Percentiles rank a stretch among this genome's conserved stretches.
Evolutionary conservation across 2,888 invertebrate genomes (phyloP).

Genomic region (Sesia bembeciformis): DNA sequence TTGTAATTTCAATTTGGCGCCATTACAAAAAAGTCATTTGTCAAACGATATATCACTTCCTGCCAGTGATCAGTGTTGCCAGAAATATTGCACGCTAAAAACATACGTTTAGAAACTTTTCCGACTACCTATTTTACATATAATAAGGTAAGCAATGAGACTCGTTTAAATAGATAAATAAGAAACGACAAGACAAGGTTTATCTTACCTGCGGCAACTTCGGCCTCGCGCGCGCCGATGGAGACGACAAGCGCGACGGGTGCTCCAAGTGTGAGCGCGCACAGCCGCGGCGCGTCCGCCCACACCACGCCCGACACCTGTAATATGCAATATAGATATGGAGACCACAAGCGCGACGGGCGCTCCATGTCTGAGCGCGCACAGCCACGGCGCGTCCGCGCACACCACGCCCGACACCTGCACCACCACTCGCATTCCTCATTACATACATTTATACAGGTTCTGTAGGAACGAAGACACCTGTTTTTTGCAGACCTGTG

Average conservation of each 20-base stretch:
- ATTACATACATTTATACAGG: too few relatives aligned
- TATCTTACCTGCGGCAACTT: slow-evolving; percentile 52
- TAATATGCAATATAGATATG: slow-evolving; percentile 37
- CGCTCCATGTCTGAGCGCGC: slow-evolving; percentile 79
- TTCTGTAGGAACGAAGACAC: too few relatives aligned
- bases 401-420: background rate
- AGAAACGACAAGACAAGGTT: background rate
- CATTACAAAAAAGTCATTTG: too few relatives aligned
- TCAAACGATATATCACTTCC: too few relatives aligned
- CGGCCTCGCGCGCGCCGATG: slow-evolving; percentile 90
- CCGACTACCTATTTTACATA: too few relatives aligned
- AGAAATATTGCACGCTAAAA: too few relatives aligned
- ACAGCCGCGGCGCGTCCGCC: slow-evolving; percentile 89
- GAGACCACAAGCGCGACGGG: slow-evolving; percentile 86
- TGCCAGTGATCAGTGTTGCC: background rate
- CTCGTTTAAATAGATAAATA: too few relatives aligned
- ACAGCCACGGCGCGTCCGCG: background rate
- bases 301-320: slow-evolving; percentile 85
- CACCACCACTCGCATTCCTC: background rate
- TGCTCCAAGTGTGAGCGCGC: slow-evolving; percentile 87
- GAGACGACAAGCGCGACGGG: slow-evolving; percentile 86
- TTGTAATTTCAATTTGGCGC: too few relatives aligned
- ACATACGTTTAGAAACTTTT: too few relatives aligned
- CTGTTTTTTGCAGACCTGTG: too few relatives aligned
- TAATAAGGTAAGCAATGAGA: too few relatives aligned